These are phyloP conservation scores for Barbus barbus DNA, from an alignment of 2,113 vertebrate species.

Conservation along the genomic window DNA sequence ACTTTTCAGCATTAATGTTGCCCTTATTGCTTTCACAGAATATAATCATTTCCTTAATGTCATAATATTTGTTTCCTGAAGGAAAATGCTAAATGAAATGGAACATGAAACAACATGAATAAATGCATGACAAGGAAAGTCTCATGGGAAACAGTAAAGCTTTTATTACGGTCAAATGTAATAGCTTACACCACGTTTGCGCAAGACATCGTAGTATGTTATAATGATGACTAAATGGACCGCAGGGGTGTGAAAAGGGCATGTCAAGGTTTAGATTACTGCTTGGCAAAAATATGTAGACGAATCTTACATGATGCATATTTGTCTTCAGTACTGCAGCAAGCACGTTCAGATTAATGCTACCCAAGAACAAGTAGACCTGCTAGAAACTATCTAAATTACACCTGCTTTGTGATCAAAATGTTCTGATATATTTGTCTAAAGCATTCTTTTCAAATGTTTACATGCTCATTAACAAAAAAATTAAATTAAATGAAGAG, in stretches of 20 bases:
- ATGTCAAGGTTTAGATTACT: neutral
- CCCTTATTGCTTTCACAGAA: neutral
- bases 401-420: neutral
- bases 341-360: neutral
- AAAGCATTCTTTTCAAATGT: too few species aligned
- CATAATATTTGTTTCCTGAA: neutral
- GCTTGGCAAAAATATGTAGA: neutral
- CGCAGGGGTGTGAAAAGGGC: neutral
- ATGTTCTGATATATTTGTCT: neutral
- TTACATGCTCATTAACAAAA: too few species aligned
- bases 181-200: neutral
- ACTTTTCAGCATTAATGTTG: neutral
- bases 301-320: neutral
- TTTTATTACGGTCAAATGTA: neutral
- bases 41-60: neutral
- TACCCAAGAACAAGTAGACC: neutral
- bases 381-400: neutral
- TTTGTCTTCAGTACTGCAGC: neutral
- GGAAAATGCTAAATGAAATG: neutral
- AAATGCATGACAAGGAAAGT: neutral
- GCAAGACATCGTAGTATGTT: neutral
- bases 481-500: too few species aligned
- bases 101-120: constrained; percentile 7
- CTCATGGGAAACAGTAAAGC: neutral
- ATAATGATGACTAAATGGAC: neutral